These are phyloP conservation scores for Macrotrachela quadricornifera DNA, from an alignment of 1,140 invertebrate species.

Conservation along the genomic window DNA sequence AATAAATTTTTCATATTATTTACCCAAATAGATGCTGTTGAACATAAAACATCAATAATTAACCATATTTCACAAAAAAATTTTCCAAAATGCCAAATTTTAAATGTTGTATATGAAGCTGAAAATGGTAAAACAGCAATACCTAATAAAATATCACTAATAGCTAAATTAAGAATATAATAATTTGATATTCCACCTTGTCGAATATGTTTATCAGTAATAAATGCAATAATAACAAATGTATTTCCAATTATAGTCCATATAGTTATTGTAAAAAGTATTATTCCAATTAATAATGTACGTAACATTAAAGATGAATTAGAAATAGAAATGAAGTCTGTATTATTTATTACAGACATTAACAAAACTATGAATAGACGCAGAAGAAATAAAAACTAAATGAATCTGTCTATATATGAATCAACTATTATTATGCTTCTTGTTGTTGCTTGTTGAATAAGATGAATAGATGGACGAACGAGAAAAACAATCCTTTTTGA, in stretches of 20 bases:
- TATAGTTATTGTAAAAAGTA: constrained; percentile 18
- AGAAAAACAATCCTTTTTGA: too few relatives aligned
- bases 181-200: constrained; percentile 25
- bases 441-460: too few relatives aligned
- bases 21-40: constrained; percentile 31
- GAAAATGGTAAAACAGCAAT: constrained; percentile 27
- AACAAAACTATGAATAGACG: too few relatives aligned
- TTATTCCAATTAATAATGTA: background rate
- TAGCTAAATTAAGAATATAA: constrained; percentile 28
- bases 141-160: constrained; percentile 28
- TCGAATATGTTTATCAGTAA: constrained; percentile 20
- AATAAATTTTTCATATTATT: too few relatives aligned
- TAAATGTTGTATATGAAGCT: constrained; percentile 11
- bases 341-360: too few relatives aligned
- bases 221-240: constrained; percentile 22
- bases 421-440: too few relatives aligned
- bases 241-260: constrained; percentile 29
- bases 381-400: too few relatives aligned
- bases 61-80: constrained; percentile 13
- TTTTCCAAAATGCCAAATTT: constrained; percentile 26
- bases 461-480: too few relatives aligned
- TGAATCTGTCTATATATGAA: too few relatives aligned
- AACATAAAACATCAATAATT: constrained; percentile 25
- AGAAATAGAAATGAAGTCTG: too few relatives aligned
- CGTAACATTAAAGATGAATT: too few relatives aligned